These are phyloP conservation scores for Pygocentrus nattereri DNA, from an alignment of 2,797 vertebrate species.

Conservation along the genomic window DNA sequence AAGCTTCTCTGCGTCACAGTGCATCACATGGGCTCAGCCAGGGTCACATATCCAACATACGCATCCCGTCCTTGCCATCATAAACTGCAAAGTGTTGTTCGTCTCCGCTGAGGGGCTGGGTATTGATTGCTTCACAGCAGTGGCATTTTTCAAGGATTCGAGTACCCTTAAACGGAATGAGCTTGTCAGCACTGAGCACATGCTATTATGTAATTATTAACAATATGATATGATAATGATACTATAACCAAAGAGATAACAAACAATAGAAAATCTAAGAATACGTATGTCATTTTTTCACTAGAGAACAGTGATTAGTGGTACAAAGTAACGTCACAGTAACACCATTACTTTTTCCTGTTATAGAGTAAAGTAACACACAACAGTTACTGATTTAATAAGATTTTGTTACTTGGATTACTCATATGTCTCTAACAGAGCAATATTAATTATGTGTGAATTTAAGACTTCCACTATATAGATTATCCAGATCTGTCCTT, in stretches of 20 bases:
- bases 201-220: background rate
- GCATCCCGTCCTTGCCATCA: constrained; percentile 4
- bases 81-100: background rate
- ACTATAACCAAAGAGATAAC: background rate
- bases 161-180: background rate
- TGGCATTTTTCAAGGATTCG: constrained; percentile 21
- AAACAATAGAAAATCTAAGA: background rate
- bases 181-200: background rate
- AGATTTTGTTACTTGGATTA: too few species aligned
- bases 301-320: too few species aligned
- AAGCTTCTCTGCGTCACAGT: constrained; percentile 20
- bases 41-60: constrained; percentile 26
- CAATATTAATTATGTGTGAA: too few species aligned
- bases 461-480: too few species aligned
- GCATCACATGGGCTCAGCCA: constrained; percentile 20
- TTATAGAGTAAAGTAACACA: too few species aligned
- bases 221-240: too few species aligned
- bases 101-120: background rate
- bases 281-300: background rate
- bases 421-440: too few species aligned
- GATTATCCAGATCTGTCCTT: too few species aligned
- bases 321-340: too few species aligned
- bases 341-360: too few species aligned
- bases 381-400: too few species aligned
- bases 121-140: constrained; percentile 14